A percentile compares a stretch with the other conserved stretches of the same genome.
These are phyloP conservation scores for Coendou prehensilis DNA, from an alignment of 2,797 vertebrate genomes.

Conservation along the genomic window DNA sequence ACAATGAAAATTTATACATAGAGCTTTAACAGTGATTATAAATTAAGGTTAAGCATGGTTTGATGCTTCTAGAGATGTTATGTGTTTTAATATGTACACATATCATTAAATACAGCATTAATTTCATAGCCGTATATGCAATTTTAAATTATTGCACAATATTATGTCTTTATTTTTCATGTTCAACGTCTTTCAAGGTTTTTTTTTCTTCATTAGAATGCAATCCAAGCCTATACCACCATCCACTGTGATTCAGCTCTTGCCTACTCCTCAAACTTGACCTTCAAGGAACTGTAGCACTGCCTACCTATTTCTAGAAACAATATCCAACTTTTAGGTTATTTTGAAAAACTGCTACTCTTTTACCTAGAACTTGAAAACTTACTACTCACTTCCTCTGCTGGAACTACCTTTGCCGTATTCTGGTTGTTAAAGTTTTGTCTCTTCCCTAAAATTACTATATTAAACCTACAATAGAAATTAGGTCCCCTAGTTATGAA, in stretches of 20 bases:
- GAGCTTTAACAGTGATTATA: not conserved
- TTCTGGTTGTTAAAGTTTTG: not conserved
- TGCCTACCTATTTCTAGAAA: not conserved
- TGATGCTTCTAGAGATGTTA: not conserved
- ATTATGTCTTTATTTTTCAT: not conserved
- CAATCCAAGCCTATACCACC: not conserved
- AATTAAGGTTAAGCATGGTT: not conserved
- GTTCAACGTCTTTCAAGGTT: not conserved
- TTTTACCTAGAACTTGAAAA: not conserved
- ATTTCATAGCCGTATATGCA: not conserved
- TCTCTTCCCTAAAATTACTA: constrained; percentile 2
- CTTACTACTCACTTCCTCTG: not conserved
- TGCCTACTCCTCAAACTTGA: not conserved
- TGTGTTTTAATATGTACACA: not conserved
- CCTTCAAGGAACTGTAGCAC: not conserved
- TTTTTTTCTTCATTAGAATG: not conserved
- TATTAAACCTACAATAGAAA: constrained; percentile 24
- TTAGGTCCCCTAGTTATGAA: constrained; percentile 10
- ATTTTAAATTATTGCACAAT: not conserved
- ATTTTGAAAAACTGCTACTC: not conserved
- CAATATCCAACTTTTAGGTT: not conserved
- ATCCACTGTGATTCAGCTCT: not conserved
- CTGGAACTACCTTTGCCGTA: not conserved
- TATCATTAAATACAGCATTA: constrained; percentile 1
- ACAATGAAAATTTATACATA: not conserved